Percentiles rank a stretch among this genome's conserved stretches.
Conservation (phyloP, 2,888 invertebrate species). For the Seira musarum region DNA sequence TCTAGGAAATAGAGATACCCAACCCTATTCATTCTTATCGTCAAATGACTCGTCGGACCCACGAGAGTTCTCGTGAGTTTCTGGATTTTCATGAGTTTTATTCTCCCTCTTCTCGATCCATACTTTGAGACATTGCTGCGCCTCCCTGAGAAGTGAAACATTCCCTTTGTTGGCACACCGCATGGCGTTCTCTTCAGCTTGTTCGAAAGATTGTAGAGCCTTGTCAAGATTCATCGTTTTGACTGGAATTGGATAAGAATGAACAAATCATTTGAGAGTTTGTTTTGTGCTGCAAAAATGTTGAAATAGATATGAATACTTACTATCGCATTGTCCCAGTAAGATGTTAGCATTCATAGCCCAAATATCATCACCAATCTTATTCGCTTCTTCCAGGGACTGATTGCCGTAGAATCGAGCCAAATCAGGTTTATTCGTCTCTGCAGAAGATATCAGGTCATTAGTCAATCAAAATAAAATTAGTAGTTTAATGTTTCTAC, state of each 20-base stretch:
- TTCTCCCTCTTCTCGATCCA: slow-evolving; percentile 65
- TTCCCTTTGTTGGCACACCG: slow-evolving; percentile 64
- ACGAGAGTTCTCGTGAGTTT: slow-evolving; percentile 19
- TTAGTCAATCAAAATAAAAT: too few species aligned
- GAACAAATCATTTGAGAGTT: slow-evolving; percentile 15
- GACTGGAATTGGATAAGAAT: slow-evolving; percentile 49
- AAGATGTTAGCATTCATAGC: slow-evolving; percentile 67
- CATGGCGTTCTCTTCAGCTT: slow-evolving; percentile 62
- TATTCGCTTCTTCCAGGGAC: slow-evolving; percentile 64
- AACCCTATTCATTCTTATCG: slow-evolving; percentile 38
- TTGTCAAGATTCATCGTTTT: slow-evolving; percentile 63
- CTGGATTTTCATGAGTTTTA: slow-evolving; percentile 26
- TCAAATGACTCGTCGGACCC: slow-evolving; percentile 54
- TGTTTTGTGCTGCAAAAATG: neutral
- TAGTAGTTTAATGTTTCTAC: slow-evolving; percentile 40
- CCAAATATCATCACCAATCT: slow-evolving; percentile 68
- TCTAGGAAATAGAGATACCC: too few species aligned
- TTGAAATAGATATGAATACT: slow-evolving; percentile 18
- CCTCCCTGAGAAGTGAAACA: slow-evolving; percentile 64
- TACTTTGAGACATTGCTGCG: slow-evolving; percentile 68
- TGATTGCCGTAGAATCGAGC: slow-evolving; percentile 67
- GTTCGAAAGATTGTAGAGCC: slow-evolving; percentile 58
- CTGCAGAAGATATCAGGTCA: slow-evolving; percentile 43
- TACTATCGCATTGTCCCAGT: slow-evolving; percentile 68
- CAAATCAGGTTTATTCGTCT: slow-evolving; percentile 67